Evolutionary conservation across 2,888 invertebrate species (phyloP), one percentile per base, ranked within the genome.

Genomic region (Xestia c-nigrum): DNA sequence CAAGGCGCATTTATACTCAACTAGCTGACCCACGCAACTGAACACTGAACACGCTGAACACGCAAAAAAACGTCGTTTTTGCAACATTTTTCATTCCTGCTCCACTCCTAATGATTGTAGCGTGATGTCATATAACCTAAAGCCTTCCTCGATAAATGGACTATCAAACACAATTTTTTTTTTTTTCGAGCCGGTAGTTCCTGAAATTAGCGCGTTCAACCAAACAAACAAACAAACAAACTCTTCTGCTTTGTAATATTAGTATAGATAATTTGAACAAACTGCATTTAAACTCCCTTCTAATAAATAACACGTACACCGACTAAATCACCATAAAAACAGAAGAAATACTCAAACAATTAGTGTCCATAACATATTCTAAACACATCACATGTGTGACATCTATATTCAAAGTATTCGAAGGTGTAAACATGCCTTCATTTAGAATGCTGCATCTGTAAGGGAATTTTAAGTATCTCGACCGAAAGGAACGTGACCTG

Each of bases 391-490:
- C 64, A 78, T 72, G 72, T 78, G 77, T 67, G 77, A 79, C 86
- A 83, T 85, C 76, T 85, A 84, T 76, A 87, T 86, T 87, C 84
- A 87, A 86, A 85, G 91, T 90, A 90, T 90, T 89, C 86, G 73
- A 85, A 90, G 89, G 90, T 89, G 89, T 91, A 87, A n/a, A 89
- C 93, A 59, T 91, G 94, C 88, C 91, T 93, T 92, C 92, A 91
- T 95, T 96, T 95, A 93, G 94, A 96, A 95, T 95, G 94, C 94
- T 92, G 91, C 88, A 90, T 91, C 92, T 90, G 91, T 90, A 87
- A 82, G 88, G 89, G 96, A 96, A 96, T 96, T 94, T 95, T 92
- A 96, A 96, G 93, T 93, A 92, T 92, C 87, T 90, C 90, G 91
- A 89, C 90, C 91, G 91, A 93, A 92, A 85, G 84, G 87, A 77